Evolutionary conservation across 2,797 vertebrate genomes (phyloP), one percentile per base, ranked within the genome.

Genomic region (Oceanodroma leucorhoa): DNA sequence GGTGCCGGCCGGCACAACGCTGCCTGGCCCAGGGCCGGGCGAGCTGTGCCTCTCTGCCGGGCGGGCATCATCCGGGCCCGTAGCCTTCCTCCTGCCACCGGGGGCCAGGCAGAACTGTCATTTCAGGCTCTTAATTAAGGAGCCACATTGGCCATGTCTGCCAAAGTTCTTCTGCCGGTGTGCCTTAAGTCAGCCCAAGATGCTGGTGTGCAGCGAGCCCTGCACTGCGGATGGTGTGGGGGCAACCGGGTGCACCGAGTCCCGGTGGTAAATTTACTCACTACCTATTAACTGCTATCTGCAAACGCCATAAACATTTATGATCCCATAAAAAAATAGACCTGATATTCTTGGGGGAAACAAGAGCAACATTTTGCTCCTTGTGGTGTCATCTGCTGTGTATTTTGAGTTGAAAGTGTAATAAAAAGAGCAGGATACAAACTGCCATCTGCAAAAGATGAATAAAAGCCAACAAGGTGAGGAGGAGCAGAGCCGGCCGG

Each of bases 191-290:
- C 50, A 12, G 22, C 41, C 23, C 1, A 9, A 26, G 71, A 36
- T 3, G 4, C 9, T 0, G 0, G 55, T 1, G 2, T 2, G 0
- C 0, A 0, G 17, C 10, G 46, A 76, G 58, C 34, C 46, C 80
- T 23, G 57, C 7, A 9, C 75, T 69, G 72, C 16, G 6, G 66
- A 9, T 2, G 2, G 50, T 9, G 3, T 3, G 45, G 8, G 38
- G 54, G 45, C 38, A 80, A 10, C 30, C 1, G 17, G 14, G 27
- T 46, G 50, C 10, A 17, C 45, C 2, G 6, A 61, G 84, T 57
- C 38, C 55, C 0, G 9, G 38, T 26, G 55, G 13, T 75, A 61
- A 85, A 93, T 83, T 87, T 73, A 67, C 70, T 79, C 30, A 20
- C 38, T 82, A 4, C 51, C 77, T 70, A 8, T 57, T 89, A 91